phyloP scores from a whole-genome alignment of 2,113 vertebrate genomes.

The Nycticebus coucang region DNA sequence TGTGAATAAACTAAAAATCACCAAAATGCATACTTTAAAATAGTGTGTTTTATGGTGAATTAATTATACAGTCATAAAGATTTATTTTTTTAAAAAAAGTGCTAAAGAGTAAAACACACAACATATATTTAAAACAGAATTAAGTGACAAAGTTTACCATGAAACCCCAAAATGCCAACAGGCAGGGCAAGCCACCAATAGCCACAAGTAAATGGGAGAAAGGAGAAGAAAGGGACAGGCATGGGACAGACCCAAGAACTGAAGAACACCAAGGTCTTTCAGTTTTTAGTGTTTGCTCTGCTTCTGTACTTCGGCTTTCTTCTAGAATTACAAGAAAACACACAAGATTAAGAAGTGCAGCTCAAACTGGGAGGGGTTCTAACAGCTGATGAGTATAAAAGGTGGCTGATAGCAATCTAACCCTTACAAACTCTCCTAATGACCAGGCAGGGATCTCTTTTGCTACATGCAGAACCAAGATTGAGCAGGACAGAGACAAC shows the following conservation, averaged over 20 bases:
- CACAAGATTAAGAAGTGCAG: neutral
- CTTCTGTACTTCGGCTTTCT: neutral
- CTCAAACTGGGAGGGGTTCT: neutral
- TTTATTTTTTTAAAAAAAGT: neutral
- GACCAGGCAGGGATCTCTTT: neutral
- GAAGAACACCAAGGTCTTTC: neutral
- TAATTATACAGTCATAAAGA: neutral
- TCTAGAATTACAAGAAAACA: neutral
- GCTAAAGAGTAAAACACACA: neutral
- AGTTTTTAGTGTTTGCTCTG: neutral
- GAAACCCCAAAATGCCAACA: neutral
- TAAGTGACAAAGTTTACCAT: neutral
- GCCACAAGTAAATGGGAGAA: neutral
- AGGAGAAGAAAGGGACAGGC: neutral
- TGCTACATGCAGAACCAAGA: neutral
- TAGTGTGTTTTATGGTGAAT: neutral
- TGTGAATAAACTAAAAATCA: neutral
- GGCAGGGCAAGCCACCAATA: neutral
- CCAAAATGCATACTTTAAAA: neutral
- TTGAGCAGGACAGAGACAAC: neutral
- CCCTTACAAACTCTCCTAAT: neutral
- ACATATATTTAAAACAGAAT: neutral
- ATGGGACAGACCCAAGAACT: rapidly evolving
- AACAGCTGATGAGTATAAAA: neutral
- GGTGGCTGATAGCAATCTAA: neutral